Conservation (phyloP, 1,140 invertebrate species). For the Caligus rogercresseyi region DNA sequence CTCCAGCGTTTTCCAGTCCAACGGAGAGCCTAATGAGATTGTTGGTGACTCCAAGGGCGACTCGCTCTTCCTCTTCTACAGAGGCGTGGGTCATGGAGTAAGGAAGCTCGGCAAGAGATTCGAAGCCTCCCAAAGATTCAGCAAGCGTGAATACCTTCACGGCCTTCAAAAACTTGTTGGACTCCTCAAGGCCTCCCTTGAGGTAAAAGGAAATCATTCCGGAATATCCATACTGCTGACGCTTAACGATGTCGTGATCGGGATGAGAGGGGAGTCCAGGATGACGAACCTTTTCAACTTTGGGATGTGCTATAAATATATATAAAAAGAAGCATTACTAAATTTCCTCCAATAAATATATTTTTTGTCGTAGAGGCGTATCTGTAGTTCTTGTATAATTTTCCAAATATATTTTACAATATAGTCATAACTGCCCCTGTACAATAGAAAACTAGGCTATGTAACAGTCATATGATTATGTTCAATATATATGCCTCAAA, state of each 20-base stretch:
- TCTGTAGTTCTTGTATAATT: too few relatives aligned
- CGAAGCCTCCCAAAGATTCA: slow-evolving; percentile 86
- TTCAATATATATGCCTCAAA: too few relatives aligned
- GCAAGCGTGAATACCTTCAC: slow-evolving; percentile 67
- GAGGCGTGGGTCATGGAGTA: slow-evolving; percentile 29
- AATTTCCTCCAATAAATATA: too few relatives aligned
- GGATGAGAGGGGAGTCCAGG: slow-evolving; percentile 78
- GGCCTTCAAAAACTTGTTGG: slow-evolving; percentile 52
- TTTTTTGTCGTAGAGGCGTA: too few relatives aligned
- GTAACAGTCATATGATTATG: too few relatives aligned
- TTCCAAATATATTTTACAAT: too few relatives aligned
- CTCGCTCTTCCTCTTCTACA: slow-evolving; percentile 40
- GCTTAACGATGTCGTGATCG: slow-evolving; percentile 60
- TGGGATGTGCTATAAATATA: slow-evolving; percentile 36
- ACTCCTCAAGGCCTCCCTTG: slow-evolving; percentile 55
- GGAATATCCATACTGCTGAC: slow-evolving; percentile 70
- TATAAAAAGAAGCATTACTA: neutral
- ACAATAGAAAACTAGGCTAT: too few relatives aligned
- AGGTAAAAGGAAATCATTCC: slow-evolving; percentile 83
- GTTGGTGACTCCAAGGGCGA: slow-evolving; percentile 61
- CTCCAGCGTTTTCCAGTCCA: slow-evolving; percentile 67
- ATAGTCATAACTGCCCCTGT: too few relatives aligned
- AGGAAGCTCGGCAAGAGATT: slow-evolving; percentile 54
- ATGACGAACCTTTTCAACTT: slow-evolving; percentile 62
- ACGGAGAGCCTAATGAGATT: slow-evolving; percentile 73